Percentiles rank a stretch among this genome's conserved stretches.
phyloP scores from a whole-genome alignment of 2,113 vertebrate species.

The Malaclemys terrapin region DNA sequence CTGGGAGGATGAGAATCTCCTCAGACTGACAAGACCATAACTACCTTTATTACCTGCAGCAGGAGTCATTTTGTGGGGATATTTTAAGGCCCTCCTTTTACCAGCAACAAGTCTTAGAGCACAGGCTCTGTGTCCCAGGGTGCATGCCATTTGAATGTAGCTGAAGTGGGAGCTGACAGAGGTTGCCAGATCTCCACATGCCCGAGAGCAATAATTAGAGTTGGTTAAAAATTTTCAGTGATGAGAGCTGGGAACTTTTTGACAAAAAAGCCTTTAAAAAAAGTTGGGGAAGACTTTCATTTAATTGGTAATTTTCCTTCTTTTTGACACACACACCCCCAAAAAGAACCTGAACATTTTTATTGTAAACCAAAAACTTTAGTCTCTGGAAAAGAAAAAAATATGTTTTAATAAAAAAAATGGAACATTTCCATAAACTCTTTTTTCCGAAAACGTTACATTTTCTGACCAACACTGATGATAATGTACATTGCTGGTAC shows the following conservation, averaged over 20 bases:
- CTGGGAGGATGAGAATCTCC: too few species aligned
- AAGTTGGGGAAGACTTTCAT: background rate
- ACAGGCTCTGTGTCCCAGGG: background rate
- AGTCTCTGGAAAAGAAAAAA: background rate
- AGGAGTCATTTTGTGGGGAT: too few species aligned
- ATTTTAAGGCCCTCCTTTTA: background rate
- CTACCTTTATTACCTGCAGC: background rate
- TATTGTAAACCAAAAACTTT: background rate
- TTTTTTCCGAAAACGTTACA: background rate
- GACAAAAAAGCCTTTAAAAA: background rate
- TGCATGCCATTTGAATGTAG: background rate
- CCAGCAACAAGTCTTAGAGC: background rate
- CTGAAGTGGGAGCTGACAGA: too few species aligned
- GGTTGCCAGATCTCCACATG: background rate
- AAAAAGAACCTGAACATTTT: background rate
- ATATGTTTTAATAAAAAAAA: background rate
- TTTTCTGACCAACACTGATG: background rate
- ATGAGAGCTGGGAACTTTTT: background rate
- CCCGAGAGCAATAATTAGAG: background rate
- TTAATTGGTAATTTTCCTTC: background rate
- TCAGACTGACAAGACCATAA: background rate
- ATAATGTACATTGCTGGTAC: background rate
- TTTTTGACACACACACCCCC: background rate
- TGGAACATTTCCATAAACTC: background rate
- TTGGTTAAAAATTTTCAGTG: background rate